Conservation (phyloP, 2,797 vertebrate species). For the Sebastes nivosus region DNA sequence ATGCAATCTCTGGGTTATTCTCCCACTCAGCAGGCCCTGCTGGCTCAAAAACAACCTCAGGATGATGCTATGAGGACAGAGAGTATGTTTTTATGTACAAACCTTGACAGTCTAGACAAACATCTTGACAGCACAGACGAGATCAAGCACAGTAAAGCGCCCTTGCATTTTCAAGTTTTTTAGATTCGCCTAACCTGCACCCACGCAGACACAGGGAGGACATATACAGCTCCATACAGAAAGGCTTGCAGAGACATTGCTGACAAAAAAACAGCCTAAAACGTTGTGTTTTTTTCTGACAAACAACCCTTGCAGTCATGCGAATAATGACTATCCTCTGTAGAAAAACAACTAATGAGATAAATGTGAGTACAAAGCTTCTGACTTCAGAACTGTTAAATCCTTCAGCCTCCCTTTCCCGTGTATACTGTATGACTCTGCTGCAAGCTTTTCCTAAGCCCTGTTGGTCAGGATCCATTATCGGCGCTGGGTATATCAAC, state of each 20-base stretch:
- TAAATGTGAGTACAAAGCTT: constrained; percentile 17
- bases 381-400: constrained; percentile 13
- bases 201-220: background rate
- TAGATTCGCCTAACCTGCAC: background rate
- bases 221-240: background rate
- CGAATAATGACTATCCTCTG: background rate
- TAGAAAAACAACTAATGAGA: constrained; percentile 19
- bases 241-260: background rate
- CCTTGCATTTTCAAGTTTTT: background rate
- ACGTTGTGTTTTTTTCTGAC: background rate
- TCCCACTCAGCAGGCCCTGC: constrained; percentile 24
- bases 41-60: constrained; percentile 37
- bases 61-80: constrained; percentile 15
- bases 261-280: background rate
- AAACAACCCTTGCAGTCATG: constrained; percentile 3
- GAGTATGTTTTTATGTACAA: constrained; percentile 6
- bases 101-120: background rate
- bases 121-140: background rate
- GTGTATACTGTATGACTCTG: background rate
- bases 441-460: constrained; percentile 21
- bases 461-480: constrained; percentile 18
- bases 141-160: background rate
- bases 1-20: constrained; percentile 70
- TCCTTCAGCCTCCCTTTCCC: constrained; percentile 1
- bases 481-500: background rate